Evolutionary conservation across 1,140 invertebrate genomes (phyloP).

Genomic region (Pseudomyrmex flavicornis): DNA sequence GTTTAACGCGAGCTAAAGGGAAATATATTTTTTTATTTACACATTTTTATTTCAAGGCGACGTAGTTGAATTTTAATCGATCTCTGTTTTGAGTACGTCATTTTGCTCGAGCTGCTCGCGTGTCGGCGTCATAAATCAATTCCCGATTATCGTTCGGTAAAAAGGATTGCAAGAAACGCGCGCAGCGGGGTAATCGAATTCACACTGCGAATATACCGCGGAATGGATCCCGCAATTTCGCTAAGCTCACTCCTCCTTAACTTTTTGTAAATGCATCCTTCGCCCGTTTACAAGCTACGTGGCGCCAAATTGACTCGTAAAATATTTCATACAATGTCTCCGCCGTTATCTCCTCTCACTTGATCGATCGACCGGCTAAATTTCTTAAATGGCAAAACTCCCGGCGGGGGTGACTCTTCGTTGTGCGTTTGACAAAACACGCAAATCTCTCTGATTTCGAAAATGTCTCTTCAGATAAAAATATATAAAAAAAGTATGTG

Average conservation of each 20-base stretch:
- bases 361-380: conserved; percentile 3
- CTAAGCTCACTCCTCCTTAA: conserved; percentile 15
- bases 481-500: no score
- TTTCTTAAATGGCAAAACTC: neutral
- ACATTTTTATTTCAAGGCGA: conserved; percentile 9
- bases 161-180: conserved; percentile 24
- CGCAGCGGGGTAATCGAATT: conserved; percentile 66
- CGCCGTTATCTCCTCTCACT: neutral
- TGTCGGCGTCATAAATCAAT: conserved; percentile 36
- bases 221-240: conserved; percentile 39
- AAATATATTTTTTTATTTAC: no score
- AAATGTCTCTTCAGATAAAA: no score
- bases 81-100: neutral
- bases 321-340: conserved; percentile 48
- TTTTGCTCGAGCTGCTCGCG: neutral
- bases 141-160: conserved; percentile 10
- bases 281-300: conserved; percentile 35
- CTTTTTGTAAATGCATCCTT: conserved; percentile 43
- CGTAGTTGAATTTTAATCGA: neutral
- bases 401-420: neutral
- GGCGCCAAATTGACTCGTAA: conserved; percentile 66
- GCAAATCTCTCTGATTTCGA: no score
- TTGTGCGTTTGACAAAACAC: no score
- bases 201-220: conserved; percentile 28
- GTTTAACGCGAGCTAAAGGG: no score